phyloP scores from a whole-genome alignment of 2,888 invertebrate genomes.

The Metalampra italica region DNA sequence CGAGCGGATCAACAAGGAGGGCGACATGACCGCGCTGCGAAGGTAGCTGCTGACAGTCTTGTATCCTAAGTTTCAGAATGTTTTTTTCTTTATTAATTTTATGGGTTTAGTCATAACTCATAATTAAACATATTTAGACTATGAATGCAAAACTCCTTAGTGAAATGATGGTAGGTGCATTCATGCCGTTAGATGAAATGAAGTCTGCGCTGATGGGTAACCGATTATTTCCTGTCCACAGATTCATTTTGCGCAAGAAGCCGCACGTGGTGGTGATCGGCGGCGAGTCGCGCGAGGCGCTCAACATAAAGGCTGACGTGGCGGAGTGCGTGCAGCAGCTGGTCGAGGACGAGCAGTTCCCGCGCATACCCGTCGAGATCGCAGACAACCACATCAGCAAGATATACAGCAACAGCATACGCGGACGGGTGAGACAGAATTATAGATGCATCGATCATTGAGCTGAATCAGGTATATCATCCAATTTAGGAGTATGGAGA shows the following conservation, averaged over 20 bases:
- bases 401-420: conserved; percentile 94
- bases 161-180: no score
- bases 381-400: conserved; percentile 96
- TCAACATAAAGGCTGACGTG: conserved; percentile 88
- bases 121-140: no score
- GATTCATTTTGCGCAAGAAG: conserved; percentile 93
- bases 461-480: no score
- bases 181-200: no score
- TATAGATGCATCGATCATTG: not conserved
- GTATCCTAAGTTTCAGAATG: no score
- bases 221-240: conserved; percentile 27
- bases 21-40: conserved; percentile 62
- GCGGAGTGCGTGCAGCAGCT: conserved; percentile 85
- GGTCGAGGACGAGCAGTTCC: conserved; percentile 91
- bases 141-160: no score
- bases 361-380: conserved; percentile 92
- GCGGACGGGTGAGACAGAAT: conserved; percentile 80
- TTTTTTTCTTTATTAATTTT: no score
- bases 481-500: no score
- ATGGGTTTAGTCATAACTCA: no score
- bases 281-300: conserved; percentile 93
- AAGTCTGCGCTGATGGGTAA: no score
- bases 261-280: conserved; percentile 96
- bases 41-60: conserved; percentile 28
- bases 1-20: conserved; percentile 62